These are phyloP conservation scores for Oryctes rhinoceros DNA, from an alignment of 1,140 invertebrate genomes.

Conservation along the genomic window DNA sequence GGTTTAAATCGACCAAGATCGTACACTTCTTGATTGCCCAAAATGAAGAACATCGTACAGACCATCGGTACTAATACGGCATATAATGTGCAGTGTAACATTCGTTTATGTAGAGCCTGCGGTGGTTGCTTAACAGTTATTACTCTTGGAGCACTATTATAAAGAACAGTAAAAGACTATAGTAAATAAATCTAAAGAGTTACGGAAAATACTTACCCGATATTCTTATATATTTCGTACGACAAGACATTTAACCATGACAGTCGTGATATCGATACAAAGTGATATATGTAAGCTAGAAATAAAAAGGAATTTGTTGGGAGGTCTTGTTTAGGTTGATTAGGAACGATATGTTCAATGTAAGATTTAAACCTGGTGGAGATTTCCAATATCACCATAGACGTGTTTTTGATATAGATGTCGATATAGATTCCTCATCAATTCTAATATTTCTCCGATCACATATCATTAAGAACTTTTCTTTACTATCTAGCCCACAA, in stretches of 20 bases:
- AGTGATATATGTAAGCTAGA: not conserved
- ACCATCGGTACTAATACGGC: not conserved
- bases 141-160: not conserved
- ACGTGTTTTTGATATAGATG: no score
- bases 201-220: not conserved
- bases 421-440: no score
- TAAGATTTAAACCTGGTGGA: no score
- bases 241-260: slow-evolving; percentile 7
- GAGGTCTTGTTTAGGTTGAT: not conserved
- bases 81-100: not conserved
- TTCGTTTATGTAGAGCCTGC: not conserved
- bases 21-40: not conserved
- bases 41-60: not conserved
- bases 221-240: not conserved
- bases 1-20: not conserved
- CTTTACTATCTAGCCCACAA: no score
- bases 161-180: not conserved
- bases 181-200: not conserved
- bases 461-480: no score
- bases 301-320: not conserved
- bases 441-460: no score
- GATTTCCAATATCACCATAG: no score
- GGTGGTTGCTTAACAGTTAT: not conserved
- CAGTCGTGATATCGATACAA: not conserved
- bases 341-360: no score